Evolutionary conservation across 2,888 invertebrate genomes (phyloP).

Genomic region (Scaptomyza parva): DNA sequence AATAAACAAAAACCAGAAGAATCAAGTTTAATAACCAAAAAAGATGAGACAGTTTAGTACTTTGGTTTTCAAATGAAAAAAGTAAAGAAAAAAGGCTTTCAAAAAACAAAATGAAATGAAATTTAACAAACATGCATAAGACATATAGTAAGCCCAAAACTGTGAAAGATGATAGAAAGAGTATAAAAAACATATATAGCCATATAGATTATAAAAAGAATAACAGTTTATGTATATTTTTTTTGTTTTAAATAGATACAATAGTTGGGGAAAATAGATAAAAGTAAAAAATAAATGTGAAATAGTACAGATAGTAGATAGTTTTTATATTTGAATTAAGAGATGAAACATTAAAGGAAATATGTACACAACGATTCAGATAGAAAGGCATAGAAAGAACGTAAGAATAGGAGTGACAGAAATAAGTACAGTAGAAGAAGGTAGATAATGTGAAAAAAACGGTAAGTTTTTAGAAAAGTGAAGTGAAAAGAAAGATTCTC

Average conservation of each 20-base stretch:
- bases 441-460: conserved; percentile 1
- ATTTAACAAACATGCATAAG: background rate
- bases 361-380: conserved; percentile 64
- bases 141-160: background rate
- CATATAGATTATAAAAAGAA: conserved; percentile 3
- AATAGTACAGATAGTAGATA: conserved; percentile 28
- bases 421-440: background rate
- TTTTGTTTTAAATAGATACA: conserved; percentile 7
- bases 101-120: background rate
- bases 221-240: conserved; percentile 7
- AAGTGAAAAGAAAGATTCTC: background rate
- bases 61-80: background rate
- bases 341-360: conserved; percentile 42
- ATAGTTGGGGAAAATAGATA: conserved; percentile 1
- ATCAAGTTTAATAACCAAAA: background rate
- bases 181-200: background rate
- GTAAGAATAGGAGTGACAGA: background rate
- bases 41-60: background rate
- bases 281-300: conserved; percentile 4
- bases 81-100: background rate
- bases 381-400: conserved; percentile 16
- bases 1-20: background rate
- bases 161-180: background rate
- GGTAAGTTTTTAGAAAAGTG: background rate
- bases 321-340: conserved; percentile 44